Base-by-base conservation (phyloP, 2,797 vertebrate species). In the Crocodylus rhombifer region DNA sequence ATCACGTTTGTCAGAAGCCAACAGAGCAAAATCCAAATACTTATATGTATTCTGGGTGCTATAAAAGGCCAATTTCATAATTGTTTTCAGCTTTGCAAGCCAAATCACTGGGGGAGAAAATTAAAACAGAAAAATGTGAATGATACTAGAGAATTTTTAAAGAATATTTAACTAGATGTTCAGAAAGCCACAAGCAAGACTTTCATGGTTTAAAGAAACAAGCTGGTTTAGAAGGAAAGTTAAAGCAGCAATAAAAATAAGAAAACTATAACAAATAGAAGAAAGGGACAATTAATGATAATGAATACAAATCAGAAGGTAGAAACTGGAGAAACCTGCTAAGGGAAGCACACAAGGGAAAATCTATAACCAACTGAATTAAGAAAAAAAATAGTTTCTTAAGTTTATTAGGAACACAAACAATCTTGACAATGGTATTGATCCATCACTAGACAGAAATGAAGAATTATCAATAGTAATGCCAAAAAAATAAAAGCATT, bases 1-100 rank as follows among this genome's bases (percentile, higher is more conserved):
- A 0, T 1, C 63, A 62, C 61, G 20, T 25, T 25, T 62, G 61
- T 33, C 67, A 71, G 5, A 23, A 21, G 61, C 14, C 7, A 3
- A 3, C 61, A 73, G 62, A 36, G 61, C n/a, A 73, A 77, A 82
- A 76, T 28, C 63, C 2, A 0, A 67, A 58, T 5, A 2, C 82
- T 94, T 0, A 0, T 63, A 84, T 9, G 67, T 0, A 0, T 60
- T 79, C 61, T 93, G 77, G 42, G 74, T 82, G 84, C 90, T 95
- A 90, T 55, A 88, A 94, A 91, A 91, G 51, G 77, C 75, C 89
- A 92, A 74, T 55, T 92, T 91, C 86, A 93, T 56, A 93, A 77
- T 11, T 89, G 58, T n/a, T 36, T 0, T 51, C 0, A 79, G 93
- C 76, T 58, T 90, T 94, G 93, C 12, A 89, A 90, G 92, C 20